These are phyloP conservation scores for Meriones unguiculatus DNA, from an alignment of 2,113 vertebrate genomes.

Conservation along the genomic window DNA sequence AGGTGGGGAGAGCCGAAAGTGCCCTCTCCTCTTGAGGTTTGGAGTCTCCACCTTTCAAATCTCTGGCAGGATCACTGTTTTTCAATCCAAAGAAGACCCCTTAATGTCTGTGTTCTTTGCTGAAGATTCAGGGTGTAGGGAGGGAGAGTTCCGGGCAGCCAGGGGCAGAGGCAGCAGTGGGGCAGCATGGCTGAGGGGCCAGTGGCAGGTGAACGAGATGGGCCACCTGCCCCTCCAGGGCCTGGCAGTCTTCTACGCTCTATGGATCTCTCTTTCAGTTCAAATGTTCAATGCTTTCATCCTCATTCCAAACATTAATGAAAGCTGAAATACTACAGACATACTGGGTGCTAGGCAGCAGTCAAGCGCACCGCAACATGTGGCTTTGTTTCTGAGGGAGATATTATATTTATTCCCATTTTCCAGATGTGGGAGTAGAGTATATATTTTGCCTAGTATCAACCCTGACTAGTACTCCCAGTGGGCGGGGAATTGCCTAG, in stretches of 20 bases:
- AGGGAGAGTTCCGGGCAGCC: not conserved
- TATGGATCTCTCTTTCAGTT: not conserved
- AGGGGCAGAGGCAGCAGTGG: too few relatives aligned
- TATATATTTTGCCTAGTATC: not conserved
- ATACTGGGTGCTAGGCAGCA: not conserved
- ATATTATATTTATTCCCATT: not conserved
- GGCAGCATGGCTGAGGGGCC: not conserved
- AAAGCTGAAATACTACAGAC: not conserved
- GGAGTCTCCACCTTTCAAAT: not conserved
- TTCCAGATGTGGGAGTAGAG: not conserved
- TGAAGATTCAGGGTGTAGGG: not conserved
- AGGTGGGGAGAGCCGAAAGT: not conserved
- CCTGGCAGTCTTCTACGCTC: not conserved
- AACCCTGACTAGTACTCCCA: not conserved
- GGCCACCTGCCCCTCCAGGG: not conserved
- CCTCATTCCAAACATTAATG: not conserved
- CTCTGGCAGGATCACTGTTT: not conserved
- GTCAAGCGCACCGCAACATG: fast-evolving
- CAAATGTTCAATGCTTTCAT: not conserved
- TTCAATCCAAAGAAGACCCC: not conserved
- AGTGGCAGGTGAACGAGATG: not conserved
- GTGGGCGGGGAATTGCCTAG: not conserved
- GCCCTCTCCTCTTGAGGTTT: fast-evolving
- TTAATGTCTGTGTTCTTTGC: not conserved
- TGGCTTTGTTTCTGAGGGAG: not conserved